These are phyloP conservation scores for Eubucco bourcierii DNA, from an alignment of 2,113 vertebrate species.

Conservation along the genomic window DNA sequence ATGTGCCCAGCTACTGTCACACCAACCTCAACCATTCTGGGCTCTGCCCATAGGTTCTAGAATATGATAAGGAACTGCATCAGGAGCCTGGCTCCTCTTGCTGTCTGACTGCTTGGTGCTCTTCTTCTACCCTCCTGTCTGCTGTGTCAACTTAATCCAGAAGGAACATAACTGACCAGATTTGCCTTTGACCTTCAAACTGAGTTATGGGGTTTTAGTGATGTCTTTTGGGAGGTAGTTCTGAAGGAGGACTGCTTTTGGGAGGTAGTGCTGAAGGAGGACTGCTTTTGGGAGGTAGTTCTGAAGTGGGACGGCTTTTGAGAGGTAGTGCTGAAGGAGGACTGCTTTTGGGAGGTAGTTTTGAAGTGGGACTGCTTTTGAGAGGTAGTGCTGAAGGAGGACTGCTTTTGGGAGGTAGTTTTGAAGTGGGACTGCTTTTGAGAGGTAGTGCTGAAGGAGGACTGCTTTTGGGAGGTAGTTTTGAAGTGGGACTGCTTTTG, in stretches of 20 bases:
- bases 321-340: no score
- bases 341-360: no score
- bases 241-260: not conserved
- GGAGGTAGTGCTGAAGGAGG: no score
- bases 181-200: not conserved
- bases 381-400: no score
- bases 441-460: no score
- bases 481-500: no score
- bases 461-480: no score
- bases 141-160: not conserved
- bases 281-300: no score
- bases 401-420: no score
- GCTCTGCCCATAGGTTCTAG: not conserved
- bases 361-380: no score
- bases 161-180: not conserved
- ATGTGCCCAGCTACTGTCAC: not conserved
- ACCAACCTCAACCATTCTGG: not conserved
- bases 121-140: not conserved
- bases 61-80: rapidly evolving
- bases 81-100: not conserved
- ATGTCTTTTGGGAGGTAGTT: not conserved
- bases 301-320: no score
- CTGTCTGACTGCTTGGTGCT: not conserved
- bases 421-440: no score
- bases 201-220: not conserved